Conservation (phyloP, 2,113 vertebrate species). For the Vireo altiloquus region DNA sequence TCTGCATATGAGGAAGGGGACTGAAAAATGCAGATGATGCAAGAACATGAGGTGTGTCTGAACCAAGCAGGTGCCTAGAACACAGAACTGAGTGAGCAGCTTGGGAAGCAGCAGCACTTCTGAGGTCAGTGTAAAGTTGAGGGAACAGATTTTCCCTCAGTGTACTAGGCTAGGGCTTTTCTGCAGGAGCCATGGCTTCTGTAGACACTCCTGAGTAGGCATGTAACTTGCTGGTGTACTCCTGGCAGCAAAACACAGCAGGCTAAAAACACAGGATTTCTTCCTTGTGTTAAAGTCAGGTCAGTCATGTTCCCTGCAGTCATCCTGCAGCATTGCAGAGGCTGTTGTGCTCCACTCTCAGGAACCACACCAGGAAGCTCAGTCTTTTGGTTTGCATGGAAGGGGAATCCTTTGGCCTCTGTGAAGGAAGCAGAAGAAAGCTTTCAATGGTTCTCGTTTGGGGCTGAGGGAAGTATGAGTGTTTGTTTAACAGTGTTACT, state of each 20-base stretch:
- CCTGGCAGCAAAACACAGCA: neutral
- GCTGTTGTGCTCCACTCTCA: neutral
- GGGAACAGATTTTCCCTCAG: neutral
- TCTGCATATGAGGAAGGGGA: neutral
- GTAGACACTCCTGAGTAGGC: neutral
- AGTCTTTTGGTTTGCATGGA: neutral
- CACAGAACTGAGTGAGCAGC: neutral
- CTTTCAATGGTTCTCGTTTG: neutral
- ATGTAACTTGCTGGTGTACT: neutral
- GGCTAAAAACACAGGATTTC: neutral
- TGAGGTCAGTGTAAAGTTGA: neutral
- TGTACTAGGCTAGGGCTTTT: neutral
- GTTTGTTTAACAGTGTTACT: neutral
- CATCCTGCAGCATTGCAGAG: neutral
- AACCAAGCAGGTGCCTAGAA: neutral
- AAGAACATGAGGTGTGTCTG: neutral
- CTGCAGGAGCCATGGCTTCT: neutral
- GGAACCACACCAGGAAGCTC: accelerated
- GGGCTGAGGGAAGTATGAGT: neutral
- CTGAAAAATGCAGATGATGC: neutral
- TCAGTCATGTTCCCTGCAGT: neutral
- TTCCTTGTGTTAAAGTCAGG: neutral
- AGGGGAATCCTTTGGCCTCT: neutral
- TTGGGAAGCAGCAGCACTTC: neutral
- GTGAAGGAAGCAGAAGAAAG: neutral